Evolutionary conservation across 2,888 invertebrate species (phyloP).

Genomic region (Rhorus exstirpatorius): DNA sequence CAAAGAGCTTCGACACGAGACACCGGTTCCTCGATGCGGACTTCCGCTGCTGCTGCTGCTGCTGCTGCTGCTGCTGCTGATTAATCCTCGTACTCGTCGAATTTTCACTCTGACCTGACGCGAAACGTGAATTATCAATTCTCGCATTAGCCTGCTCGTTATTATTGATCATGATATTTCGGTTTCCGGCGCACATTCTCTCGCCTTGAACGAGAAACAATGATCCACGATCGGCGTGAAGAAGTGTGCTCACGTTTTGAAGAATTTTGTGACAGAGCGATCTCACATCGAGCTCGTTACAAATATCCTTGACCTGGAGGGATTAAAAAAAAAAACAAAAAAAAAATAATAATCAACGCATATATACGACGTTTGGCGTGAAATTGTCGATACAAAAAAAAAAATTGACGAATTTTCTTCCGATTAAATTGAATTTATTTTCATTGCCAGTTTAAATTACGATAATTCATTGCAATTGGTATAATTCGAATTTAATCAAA

Average conservation of each 20-base stretch:
- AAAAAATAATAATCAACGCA: neutral
- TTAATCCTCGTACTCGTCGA: slow-evolving; percentile 31
- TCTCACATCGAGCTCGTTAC: slow-evolving; percentile 97
- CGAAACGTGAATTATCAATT: slow-evolving; percentile 45
- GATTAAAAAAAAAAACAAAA: neutral
- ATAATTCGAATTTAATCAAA: too few relatives aligned
- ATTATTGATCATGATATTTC: slow-evolving; percentile 77
- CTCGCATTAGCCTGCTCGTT: slow-evolving; percentile 55
- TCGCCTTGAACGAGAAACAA: slow-evolving; percentile 95
- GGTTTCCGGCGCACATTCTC: slow-evolving; percentile 85
- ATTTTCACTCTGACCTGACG: slow-evolving; percentile 67
- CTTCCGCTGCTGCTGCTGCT: slow-evolving; percentile 15
- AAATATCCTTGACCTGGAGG: slow-evolving; percentile 95
- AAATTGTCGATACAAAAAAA: too few relatives aligned
- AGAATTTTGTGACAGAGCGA: slow-evolving; percentile 98
- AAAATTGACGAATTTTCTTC: too few relatives aligned
- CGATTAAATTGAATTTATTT: too few relatives aligned
- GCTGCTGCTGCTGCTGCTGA: neutral
- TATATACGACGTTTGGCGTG: too few relatives aligned
- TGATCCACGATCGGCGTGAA: slow-evolving; percentile 97
- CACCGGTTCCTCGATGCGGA: slow-evolving; percentile 87
- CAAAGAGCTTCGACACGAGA: slow-evolving; percentile 97
- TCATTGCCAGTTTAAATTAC: too few relatives aligned
- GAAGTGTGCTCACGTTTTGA: slow-evolving; percentile 96
- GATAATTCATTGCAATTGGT: too few relatives aligned